A percentile compares a stretch with the other conserved stretches of the same genome.
Conservation (phyloP, 2,888 invertebrate genomes). For the Anticlea derivata region DNA sequence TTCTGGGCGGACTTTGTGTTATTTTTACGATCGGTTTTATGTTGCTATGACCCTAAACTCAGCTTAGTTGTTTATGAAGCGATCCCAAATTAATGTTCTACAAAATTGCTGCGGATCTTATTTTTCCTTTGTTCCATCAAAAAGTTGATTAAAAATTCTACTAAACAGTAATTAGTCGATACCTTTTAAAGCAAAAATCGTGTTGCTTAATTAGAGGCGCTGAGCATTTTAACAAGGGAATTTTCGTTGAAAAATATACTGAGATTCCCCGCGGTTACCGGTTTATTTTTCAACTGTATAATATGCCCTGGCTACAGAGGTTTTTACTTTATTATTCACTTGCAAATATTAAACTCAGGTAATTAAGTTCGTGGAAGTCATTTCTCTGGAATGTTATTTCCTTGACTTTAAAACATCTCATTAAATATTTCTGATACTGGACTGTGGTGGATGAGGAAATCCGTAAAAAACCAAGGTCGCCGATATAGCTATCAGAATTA, state of each 20-base stretch:
- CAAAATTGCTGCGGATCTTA: conserved; percentile 40
- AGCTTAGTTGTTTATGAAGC: conserved; percentile 55
- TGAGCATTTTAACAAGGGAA: conserved; percentile 12
- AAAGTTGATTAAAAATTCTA: conserved; percentile 32
- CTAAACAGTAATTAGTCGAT: conserved; percentile 28
- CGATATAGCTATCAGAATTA: no score
- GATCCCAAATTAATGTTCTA: conserved; percentile 50
- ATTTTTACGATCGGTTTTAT: conserved; percentile 59
- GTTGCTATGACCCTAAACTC: conserved; percentile 51
- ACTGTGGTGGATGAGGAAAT: no score
- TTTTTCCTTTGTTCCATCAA: conserved; percentile 27
- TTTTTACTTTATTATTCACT: conserved; percentile 5
- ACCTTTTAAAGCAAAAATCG: conserved; percentile 24
- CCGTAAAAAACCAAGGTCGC: no score
- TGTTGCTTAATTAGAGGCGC: conserved; percentile 27
- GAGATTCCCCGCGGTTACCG: not conserved
- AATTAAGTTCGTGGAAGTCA: not conserved
- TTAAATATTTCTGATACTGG: no score
- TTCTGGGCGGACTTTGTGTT: conserved; percentile 54
- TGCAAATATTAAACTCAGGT: conserved; percentile 1
- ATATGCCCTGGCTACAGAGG: not conserved
- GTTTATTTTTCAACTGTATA: conserved; percentile 5
- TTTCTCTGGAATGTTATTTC: no score
- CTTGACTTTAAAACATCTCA: no score
- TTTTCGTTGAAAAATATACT: conserved; percentile 9